A percentile compares a stretch with the other conserved stretches of the same genome.
phyloP scores from a whole-genome alignment of 2,113 vertebrate species.

The Hyperoodon ampullatus region DNA sequence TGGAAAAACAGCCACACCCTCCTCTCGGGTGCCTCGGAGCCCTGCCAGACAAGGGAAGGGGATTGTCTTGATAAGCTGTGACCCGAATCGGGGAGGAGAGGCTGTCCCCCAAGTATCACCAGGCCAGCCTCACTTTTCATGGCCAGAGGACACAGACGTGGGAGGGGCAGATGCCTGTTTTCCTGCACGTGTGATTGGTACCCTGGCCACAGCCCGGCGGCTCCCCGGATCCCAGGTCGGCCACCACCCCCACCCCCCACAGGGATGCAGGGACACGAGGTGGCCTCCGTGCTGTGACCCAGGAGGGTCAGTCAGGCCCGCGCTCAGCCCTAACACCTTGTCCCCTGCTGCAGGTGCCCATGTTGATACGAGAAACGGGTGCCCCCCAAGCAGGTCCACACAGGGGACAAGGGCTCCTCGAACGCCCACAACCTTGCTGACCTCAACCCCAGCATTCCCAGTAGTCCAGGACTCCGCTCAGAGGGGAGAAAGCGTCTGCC shows the following conservation, averaged over 20 bases:
- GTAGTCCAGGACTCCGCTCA: background rate
- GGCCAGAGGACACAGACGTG: background rate
- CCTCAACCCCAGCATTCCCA: background rate
- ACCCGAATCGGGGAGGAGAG: background rate
- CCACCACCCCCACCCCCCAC: accelerated
- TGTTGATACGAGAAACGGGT: background rate
- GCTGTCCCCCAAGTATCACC: background rate
- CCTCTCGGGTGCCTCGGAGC: background rate
- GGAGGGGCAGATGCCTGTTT: background rate
- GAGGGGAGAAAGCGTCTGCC: background rate
- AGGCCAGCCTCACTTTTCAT: background rate
- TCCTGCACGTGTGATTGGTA: accelerated
- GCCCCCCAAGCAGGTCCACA: background rate
- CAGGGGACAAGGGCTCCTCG: background rate
- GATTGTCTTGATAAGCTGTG: background rate
- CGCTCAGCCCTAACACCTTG: background rate
- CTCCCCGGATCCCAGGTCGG: background rate
- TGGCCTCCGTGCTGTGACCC: accelerated
- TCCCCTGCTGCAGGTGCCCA: background rate
- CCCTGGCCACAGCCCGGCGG: accelerated
- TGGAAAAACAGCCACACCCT: background rate
- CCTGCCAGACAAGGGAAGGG: no score
- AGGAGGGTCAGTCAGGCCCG: background rate
- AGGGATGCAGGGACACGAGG: background rate
- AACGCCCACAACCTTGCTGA: no score